These are phyloP conservation scores for Microplitis manilae DNA, from an alignment of 2,888 invertebrate genomes.

Conservation along the genomic window DNA sequence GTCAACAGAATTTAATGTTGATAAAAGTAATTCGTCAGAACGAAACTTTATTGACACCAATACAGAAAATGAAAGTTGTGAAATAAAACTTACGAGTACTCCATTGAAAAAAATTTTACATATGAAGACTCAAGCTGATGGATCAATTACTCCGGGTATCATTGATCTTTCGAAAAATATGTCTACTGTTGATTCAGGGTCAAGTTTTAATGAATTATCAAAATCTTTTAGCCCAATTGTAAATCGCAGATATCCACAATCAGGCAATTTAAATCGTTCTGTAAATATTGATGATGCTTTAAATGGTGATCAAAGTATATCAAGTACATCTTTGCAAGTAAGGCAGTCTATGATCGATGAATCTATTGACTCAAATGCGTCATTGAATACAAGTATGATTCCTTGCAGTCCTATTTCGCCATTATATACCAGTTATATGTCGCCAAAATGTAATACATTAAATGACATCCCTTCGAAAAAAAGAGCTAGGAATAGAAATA, in stretches of 20 bases:
- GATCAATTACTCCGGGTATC: not conserved
- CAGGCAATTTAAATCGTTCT: not conserved
- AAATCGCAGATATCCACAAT: not conserved
- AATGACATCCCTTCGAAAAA: conserved; percentile 25
- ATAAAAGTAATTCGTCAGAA: not conserved
- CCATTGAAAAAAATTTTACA: conserved; percentile 6
- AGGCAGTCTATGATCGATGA: conserved; percentile 46
- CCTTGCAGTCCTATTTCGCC: conserved; percentile 53
- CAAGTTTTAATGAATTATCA: not conserved
- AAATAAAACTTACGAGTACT: conserved; percentile 16
- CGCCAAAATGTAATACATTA: conserved; percentile 23
- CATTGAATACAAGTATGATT: conserved; percentile 25
- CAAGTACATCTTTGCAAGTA: conserved; percentile 34
- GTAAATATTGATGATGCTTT: not conserved
- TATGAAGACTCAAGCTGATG: not conserved
- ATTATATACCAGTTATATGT: conserved; percentile 44
- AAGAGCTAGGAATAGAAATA: conserved; percentile 30
- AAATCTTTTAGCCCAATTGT: not conserved
- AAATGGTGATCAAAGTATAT: not conserved
- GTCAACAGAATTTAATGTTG: not conserved
- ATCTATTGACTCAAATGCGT: conserved; percentile 35
- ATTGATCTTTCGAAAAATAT: conserved; percentile 24
- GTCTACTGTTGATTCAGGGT: not conserved
- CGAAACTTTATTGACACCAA: not conserved
- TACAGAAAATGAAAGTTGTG: conserved; percentile 9